A percentile compares a stretch with the other conserved stretches of the same genome.
Conservation (phyloP, 1,140 invertebrate species). For the Ephestia elutella region DNA sequence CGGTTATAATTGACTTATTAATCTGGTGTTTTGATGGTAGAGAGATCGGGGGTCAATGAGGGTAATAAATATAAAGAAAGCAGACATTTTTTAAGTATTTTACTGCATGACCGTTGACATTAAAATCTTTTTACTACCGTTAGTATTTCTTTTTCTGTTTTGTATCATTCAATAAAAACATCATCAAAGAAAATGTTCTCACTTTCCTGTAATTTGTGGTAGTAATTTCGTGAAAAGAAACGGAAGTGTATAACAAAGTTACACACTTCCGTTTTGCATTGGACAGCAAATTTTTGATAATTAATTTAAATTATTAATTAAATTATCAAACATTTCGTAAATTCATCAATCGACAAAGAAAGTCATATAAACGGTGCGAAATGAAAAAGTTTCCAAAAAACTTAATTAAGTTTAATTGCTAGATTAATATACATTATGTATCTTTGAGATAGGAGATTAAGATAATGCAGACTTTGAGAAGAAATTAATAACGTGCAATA, state of each 20-base stretch:
- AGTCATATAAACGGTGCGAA: not conserved
- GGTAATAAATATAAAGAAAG: not conserved
- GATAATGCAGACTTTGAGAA: not conserved
- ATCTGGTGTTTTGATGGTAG: not conserved
- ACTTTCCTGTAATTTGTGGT: no score
- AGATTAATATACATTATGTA: constrained; percentile 4
- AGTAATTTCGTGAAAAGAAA: no score
- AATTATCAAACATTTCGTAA: not conserved
- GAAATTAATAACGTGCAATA: constrained; percentile 1
- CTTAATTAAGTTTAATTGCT: not conserved
- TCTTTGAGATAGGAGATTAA: not conserved
- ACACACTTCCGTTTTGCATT: no score
- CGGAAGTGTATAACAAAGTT: no score
- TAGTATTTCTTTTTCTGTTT: no score
- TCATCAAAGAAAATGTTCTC: no score
- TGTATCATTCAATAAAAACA: no score
- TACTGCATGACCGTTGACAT: not conserved
- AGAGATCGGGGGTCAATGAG: not conserved
- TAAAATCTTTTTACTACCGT: not conserved
- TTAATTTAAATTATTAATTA: no score
- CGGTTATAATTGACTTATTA: not conserved
- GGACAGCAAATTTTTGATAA: no score
- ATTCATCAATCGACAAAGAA: not conserved
- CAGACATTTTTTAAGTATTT: not conserved
- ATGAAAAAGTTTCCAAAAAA: not conserved